These are phyloP conservation scores for Pseudorhombus dupliciocellatus DNA, from an alignment of 2,113 vertebrate species.

Conservation along the genomic window DNA sequence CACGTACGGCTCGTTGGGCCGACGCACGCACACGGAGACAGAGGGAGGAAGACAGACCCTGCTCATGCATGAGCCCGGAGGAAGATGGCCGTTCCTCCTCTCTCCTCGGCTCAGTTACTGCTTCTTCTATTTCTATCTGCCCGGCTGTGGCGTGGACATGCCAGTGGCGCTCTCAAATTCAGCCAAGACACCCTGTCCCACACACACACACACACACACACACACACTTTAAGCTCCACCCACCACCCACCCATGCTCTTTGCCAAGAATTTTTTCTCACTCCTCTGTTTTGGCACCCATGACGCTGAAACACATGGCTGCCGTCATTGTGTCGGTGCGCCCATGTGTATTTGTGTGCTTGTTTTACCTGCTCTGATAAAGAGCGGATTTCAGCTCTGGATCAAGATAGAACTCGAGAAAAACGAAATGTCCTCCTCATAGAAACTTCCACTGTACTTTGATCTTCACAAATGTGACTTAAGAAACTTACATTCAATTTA, in stretches of 20 bases:
- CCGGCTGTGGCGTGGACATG: conserved; percentile 67
- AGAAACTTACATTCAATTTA: too few species aligned
- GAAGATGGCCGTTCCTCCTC: conserved; percentile 39
- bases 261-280: conserved; percentile 34
- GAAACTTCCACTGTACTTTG: background rate
- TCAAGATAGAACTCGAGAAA: background rate
- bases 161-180: conserved; percentile 67
- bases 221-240: conserved; percentile 12
- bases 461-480: too few species aligned
- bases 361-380: background rate
- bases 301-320: conserved; percentile 9
- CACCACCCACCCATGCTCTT: conserved; percentile 12
- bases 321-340: conserved; percentile 2
- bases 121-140: conserved; percentile 76
- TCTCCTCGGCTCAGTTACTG: conserved; percentile 67
- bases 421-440: background rate
- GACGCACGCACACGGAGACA: conserved; percentile 5
- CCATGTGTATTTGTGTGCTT: background rate
- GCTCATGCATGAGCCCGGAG: conserved; percentile 15
- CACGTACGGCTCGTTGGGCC: conserved; percentile 16
- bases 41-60: conserved; percentile 11
- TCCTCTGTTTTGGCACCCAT: conserved; percentile 32
- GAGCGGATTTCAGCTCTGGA: too few species aligned
- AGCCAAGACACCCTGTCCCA: conserved; percentile 37
- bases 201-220: background rate